These are phyloP conservation scores for Calonectris borealis DNA, from an alignment of 2,113 vertebrate species.

Conservation along the genomic window DNA sequence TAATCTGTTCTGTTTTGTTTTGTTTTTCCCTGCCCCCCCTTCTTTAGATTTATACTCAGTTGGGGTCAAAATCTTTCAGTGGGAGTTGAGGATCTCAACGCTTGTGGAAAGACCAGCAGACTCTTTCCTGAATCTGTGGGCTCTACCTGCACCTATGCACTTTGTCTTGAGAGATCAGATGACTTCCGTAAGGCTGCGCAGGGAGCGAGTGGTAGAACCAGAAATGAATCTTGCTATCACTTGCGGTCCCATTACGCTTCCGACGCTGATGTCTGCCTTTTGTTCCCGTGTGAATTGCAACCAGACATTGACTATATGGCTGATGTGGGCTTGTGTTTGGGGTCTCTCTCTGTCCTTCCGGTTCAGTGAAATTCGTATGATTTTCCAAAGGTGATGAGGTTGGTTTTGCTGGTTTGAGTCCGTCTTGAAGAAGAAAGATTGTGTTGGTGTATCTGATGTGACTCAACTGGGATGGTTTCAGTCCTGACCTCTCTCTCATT, in stretches of 20 bases:
- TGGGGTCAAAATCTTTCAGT: neutral
- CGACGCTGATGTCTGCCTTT: neutral
- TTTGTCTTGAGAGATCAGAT: neutral
- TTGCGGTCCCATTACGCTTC: neutral
- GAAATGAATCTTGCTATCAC: neutral
- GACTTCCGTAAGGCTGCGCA: neutral
- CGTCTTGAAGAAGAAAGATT: neutral
- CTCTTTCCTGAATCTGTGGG: neutral
- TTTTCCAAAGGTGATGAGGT: neutral
- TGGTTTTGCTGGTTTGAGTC: neutral
- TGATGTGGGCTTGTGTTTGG: neutral
- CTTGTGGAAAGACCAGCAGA: neutral
- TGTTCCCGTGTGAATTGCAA: neutral
- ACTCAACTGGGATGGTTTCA: neutral
- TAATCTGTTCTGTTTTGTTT: neutral
- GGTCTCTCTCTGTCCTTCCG: neutral
- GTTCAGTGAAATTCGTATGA: fast-evolving
- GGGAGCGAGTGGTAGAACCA: neutral
- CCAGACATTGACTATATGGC: fast-evolving
- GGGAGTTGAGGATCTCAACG: neutral
- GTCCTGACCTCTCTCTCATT: neutral
- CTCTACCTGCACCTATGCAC: neutral
- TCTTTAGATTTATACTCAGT: neutral
- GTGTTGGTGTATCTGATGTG: fast-evolving
- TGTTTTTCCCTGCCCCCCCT: neutral